These are phyloP conservation scores for Salmo trutta DNA, from an alignment of 2,797 vertebrate species.

Conservation along the genomic window DNA sequence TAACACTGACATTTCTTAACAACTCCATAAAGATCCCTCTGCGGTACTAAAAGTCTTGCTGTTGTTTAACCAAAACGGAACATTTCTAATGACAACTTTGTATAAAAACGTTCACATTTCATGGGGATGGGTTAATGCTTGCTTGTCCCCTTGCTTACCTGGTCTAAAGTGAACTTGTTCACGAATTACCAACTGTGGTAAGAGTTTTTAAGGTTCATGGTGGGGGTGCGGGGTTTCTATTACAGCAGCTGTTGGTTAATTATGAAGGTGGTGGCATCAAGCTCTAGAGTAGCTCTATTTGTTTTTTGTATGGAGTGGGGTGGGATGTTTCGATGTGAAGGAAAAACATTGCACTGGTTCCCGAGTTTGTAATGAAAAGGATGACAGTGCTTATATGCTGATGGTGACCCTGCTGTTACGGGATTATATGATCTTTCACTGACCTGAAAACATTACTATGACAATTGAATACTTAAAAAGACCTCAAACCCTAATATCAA, in stretches of 20 bases:
- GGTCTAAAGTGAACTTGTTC: constrained; percentile 36
- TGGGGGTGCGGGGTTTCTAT: constrained; percentile 40
- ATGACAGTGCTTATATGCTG: neutral
- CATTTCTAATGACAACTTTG: constrained; percentile 69
- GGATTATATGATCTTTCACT: constrained; percentile 22
- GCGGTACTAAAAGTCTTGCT: constrained; percentile 38
- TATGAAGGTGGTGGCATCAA: constrained; percentile 42
- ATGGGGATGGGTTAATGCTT: constrained; percentile 43
- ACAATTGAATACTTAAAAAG: constrained; percentile 17
- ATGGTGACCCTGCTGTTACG: constrained; percentile 28
- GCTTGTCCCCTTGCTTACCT: constrained; percentile 27
- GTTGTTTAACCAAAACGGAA: constrained; percentile 51
- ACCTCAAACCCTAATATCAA: constrained; percentile 39
- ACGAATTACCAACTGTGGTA: constrained; percentile 16
- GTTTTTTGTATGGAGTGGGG: constrained; percentile 35
- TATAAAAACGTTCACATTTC: constrained; percentile 66
- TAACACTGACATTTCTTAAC: constrained; percentile 69
- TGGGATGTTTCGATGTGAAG: constrained; percentile 50
- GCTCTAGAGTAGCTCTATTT: constrained; percentile 31
- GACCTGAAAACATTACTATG: constrained; percentile 22
- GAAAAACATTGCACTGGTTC: constrained; percentile 70
- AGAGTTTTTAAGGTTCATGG: constrained; percentile 30
- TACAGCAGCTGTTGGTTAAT: constrained; percentile 59
- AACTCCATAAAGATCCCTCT: constrained; percentile 57
- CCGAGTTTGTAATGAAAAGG: constrained; percentile 46